Percentiles rank a stretch among this genome's conserved stretches.
These are phyloP conservation scores for Anolis apletophallus DNA, from an alignment of 2,797 vertebrate species.

Conservation along the genomic window DNA sequence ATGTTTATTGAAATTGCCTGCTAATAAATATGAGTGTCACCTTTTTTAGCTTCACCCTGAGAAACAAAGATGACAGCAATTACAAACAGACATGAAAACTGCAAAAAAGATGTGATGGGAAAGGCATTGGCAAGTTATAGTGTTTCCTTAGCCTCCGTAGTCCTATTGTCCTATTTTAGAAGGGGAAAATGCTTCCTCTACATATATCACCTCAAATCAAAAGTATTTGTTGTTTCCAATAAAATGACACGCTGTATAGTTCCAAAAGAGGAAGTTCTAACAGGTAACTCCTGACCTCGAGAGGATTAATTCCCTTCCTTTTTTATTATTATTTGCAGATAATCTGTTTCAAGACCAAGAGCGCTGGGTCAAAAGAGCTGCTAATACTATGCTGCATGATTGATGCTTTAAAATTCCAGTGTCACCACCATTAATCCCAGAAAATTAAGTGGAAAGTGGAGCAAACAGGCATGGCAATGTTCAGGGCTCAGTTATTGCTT, in stretches of 20 bases:
- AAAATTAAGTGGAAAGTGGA: constrained; percentile 40
- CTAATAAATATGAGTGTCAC: constrained; percentile 82
- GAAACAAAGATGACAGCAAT: constrained; percentile 82
- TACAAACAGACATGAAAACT: constrained; percentile 83
- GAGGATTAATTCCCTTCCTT: constrained; percentile 40
- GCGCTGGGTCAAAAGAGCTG: constrained; percentile 32
- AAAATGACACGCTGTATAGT: constrained; percentile 36
- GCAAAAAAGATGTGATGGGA: constrained; percentile 53
- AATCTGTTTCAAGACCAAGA: constrained; percentile 23
- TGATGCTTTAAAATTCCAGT: constrained; percentile 37
- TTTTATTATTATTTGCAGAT: constrained; percentile 5
- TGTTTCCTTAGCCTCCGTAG: constrained; percentile 43
- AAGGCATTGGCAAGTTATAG: constrained; percentile 59
- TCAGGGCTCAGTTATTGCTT: constrained; percentile 15
- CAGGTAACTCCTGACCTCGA: constrained; percentile 31
- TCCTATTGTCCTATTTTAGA: constrained; percentile 45
- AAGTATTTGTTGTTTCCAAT: constrained; percentile 52
- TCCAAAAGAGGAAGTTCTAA: constrained; percentile 22
- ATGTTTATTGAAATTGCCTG: constrained; percentile 86
- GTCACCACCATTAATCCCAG: constrained; percentile 34
- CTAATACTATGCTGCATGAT: neutral
- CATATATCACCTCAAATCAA: constrained; percentile 45
- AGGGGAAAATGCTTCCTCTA: constrained; percentile 48
- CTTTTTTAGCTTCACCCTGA: constrained; percentile 80
- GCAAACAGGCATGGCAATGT: constrained; percentile 28